Percentiles rank a stretch among this genome's conserved stretches.
These are phyloP conservation scores for Cecropterus lyciades DNA, from an alignment of 1,140 invertebrate genomes.

Conservation along the genomic window DNA sequence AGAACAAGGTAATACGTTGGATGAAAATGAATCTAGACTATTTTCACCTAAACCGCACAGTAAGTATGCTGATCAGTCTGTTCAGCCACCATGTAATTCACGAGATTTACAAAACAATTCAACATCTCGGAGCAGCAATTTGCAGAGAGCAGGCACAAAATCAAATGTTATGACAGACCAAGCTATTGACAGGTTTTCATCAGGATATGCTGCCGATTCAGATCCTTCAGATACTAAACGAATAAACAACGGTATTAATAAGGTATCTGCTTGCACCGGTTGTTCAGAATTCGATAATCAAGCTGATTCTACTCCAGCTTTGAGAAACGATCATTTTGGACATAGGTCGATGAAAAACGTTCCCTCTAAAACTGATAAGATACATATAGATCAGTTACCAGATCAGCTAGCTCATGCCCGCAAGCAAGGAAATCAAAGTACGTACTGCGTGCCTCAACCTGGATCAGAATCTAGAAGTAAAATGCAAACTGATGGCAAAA, in stretches of 20 bases:
- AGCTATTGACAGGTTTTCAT: background rate
- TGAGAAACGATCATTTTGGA: background rate
- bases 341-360: background rate
- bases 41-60: background rate
- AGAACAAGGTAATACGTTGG: too few relatives aligned
- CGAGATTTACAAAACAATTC: background rate
- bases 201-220: background rate
- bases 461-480: background rate
- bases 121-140: background rate
- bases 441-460: background rate
- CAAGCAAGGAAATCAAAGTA: conserved; percentile 2
- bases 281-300: background rate
- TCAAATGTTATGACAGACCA: background rate
- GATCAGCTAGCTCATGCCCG: background rate
- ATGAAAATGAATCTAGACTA: background rate
- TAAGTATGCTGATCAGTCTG: background rate
- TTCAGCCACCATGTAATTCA: background rate
- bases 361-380: background rate
- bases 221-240: background rate
- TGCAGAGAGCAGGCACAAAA: background rate
- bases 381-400: background rate
- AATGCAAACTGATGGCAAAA: background rate
- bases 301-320: background rate
- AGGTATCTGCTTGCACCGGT: background rate
- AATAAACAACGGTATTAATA: background rate